Base-by-base conservation (phyloP, 2,888 invertebrate species). In the Drosophila gaucha region DNA sequence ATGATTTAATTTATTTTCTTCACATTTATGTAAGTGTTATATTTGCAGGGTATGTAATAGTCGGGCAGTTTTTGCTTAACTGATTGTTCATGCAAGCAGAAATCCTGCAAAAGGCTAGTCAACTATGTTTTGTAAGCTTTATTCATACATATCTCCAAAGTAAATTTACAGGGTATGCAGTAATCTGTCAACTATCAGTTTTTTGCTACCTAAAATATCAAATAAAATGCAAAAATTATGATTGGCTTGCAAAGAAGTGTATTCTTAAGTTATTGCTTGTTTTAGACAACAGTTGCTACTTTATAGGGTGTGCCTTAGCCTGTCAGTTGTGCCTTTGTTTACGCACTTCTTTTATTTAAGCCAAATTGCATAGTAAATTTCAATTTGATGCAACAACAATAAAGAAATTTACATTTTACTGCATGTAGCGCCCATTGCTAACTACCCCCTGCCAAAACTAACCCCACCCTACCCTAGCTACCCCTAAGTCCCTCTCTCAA, bases 351-450 rank as follows among this genome's bases (percentile, higher is more conserved):
- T 56, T 58, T 65, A 38, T 59, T 39, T 28, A 54, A 38, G 55
- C 68, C 59, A 59, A 63, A 72, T 66, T 68, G 66, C 58, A 59
- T 55, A 54, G 58, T 52, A 67, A 68, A 77, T 77, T 79, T 72
- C 72, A 76, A 72, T 72, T 66, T 75, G 63, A 58, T 65, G 62
- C 75, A 69, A 74, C 62, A 74, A 78, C 74, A 75, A 69, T 77
- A 56, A 41, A 55, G 63, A 60, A 76, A 72, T 68, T 79, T 77
- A 50, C 72, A 71, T 71, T 60, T 66, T 56, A 46, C 35, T 36
- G 18, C 46, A 63, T 50, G 57, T 41, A 62, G 47, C 64, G 54
- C 18, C 20, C n/a, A 20, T 33, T 26, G 26, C 41, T 31, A 46
- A 20, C 31, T 46, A 6, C 9, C 24, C 1, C 16, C 18, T n/a